These are phyloP conservation scores for Schizothorax lantsangensis DNA, from an alignment of 2,797 vertebrate genomes.

Conservation along the genomic window DNA sequence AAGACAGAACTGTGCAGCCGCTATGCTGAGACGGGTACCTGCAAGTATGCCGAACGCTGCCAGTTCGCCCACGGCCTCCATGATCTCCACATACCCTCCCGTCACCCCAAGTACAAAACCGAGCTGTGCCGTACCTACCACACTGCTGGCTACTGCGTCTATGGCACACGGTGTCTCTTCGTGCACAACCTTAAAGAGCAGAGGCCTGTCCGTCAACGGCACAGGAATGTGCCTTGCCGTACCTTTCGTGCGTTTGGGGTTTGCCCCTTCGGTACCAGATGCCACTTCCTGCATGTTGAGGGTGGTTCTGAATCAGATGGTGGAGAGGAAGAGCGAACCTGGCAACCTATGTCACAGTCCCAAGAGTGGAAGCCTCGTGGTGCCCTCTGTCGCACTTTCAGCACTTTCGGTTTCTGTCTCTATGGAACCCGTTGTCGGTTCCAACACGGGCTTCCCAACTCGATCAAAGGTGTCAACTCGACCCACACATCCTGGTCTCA, in stretches of 20 bases:
- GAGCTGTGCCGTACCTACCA: constrained; percentile 82
- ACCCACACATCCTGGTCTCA: constrained; percentile 18
- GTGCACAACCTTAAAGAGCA: constrained; percentile 78
- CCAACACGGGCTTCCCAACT: constrained; percentile 77
- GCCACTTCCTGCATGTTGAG: constrained; percentile 75
- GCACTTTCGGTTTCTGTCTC: constrained; percentile 79
- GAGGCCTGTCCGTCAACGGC: constrained; percentile 64
- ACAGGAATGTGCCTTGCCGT: constrained; percentile 73
- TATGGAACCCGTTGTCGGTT: constrained; percentile 82
- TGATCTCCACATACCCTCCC: constrained; percentile 79
- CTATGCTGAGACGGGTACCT: constrained; percentile 74
- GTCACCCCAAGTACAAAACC: constrained; percentile 84
- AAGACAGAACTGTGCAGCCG: constrained; percentile 83
- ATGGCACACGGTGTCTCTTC: constrained; percentile 81
- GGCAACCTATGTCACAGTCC: constrained; percentile 35
- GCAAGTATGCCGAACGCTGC: constrained; percentile 80
- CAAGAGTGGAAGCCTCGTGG: constrained; percentile 71
- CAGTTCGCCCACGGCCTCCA: constrained; percentile 83
- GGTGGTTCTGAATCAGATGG: constrained; percentile 33
- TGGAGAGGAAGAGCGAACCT: constrained; percentile 43
- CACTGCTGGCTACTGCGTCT: constrained; percentile 74
- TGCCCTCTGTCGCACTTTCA: constrained; percentile 78
- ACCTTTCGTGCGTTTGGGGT: constrained; percentile 73
- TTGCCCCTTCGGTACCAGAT: constrained; percentile 79
- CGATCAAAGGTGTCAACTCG: constrained; percentile 44